phyloP scores from a whole-genome alignment of 2,113 vertebrate genomes.

The Anolis sagrei region DNA sequence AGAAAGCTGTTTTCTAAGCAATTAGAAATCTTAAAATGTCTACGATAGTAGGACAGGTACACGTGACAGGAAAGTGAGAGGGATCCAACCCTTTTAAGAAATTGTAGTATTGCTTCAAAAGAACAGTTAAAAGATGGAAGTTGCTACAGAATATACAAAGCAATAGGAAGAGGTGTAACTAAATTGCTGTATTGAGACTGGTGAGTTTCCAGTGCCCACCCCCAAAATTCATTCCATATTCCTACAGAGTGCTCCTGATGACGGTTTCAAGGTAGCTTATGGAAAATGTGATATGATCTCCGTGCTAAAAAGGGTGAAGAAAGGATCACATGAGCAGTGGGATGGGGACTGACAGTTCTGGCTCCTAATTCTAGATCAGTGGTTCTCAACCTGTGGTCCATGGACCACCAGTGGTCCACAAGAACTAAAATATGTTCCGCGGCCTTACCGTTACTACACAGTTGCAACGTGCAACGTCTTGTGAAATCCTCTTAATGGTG shows the following conservation, averaged over 20 bases:
- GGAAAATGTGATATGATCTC: not conserved
- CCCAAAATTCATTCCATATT: not conserved
- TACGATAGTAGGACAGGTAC: not conserved
- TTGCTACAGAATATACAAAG: constrained; percentile 23
- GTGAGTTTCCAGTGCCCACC: not conserved
- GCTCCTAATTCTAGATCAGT: too few relatives aligned
- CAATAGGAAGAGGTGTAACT: constrained; percentile 20
- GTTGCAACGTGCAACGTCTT: too few relatives aligned
- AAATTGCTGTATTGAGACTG: not conserved
- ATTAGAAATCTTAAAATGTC: not conserved
- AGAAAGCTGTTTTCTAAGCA: not conserved
- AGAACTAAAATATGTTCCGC: too few relatives aligned
- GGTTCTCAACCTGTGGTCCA: too few relatives aligned
- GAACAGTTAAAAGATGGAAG: not conserved
- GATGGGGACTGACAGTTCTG: not conserved
- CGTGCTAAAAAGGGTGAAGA: not conserved
- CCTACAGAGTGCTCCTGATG: not conserved
- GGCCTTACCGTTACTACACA: too few relatives aligned
- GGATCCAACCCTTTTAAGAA: constrained; percentile 48
- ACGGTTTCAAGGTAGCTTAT: too few relatives aligned
- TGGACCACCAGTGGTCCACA: too few relatives aligned
- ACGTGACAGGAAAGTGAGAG: constrained; percentile 33
- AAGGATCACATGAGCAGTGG: not conserved
- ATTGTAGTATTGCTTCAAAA: constrained; percentile 39
- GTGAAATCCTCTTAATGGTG: too few relatives aligned